Conservation (phyloP, 1,140 invertebrate species). For the Drosophila repletoides region DNA sequence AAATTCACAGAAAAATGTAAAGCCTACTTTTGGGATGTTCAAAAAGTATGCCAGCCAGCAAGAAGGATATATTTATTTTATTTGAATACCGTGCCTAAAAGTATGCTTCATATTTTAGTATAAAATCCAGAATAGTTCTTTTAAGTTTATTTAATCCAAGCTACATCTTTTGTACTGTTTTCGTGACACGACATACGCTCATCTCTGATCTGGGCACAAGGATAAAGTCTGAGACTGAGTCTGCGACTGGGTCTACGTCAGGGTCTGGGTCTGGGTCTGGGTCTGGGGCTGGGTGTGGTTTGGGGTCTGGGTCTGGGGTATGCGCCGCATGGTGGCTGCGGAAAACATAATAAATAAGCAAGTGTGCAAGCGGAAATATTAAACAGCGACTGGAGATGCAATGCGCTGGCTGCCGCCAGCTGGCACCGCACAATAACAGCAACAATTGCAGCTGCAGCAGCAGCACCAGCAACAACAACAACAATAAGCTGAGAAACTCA, state of each 20-base stretch:
- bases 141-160: no score
- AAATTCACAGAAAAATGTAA: no score
- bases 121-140: no score
- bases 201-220: no score
- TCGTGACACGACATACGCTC: no score
- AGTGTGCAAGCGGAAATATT: slow-evolving; percentile 77
- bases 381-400: slow-evolving; percentile 59
- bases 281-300: background rate
- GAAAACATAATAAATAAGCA: slow-evolving; percentile 79
- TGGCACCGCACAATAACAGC: slow-evolving; percentile 45
- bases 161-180: no score
- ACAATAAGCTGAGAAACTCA: slow-evolving; percentile 48
- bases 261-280: background rate
- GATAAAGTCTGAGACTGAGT: background rate
- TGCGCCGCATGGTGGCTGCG: slow-evolving; percentile 62
- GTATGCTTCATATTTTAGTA: no score
- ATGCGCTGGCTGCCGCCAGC: slow-evolving; percentile 42
- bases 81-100: no score
- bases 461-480: slow-evolving; percentile 4
- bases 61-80: no score
- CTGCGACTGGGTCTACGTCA: background rate
- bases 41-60: no score
- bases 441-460: slow-evolving; percentile 10
- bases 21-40: no score
- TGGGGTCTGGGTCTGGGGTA: slow-evolving; percentile 5